A percentile compares a stretch with the other conserved stretches of the same genome.
These are phyloP conservation scores for Ditylenchus dipsaci DNA, from an alignment of 1,140 invertebrate genomes.

Conservation along the genomic window DNA sequence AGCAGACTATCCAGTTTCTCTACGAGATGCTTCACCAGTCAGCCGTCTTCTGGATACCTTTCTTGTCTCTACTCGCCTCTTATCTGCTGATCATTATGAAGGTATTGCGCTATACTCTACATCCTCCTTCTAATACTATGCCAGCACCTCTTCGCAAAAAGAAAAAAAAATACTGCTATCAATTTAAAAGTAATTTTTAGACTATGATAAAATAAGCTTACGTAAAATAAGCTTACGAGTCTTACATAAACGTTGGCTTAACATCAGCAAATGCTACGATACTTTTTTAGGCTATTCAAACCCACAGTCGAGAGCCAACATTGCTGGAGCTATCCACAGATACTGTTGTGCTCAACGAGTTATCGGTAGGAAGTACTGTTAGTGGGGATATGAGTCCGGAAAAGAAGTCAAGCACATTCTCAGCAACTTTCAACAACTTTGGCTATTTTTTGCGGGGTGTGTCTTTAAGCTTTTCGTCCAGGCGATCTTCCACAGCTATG, in stretches of 20 bases:
- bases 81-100: conserved; percentile 44
- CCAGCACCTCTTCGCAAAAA: too few species aligned
- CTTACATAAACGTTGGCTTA: too few species aligned
- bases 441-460: too few species aligned
- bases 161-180: too few species aligned
- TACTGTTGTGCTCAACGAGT: neutral
- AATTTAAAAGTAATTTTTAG: too few species aligned
- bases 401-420: neutral
- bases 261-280: too few species aligned
- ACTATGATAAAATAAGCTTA: too few species aligned
- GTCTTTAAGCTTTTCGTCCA: too few species aligned
- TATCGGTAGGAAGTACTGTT: neutral
- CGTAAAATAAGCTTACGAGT: too few species aligned
- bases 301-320: neutral
- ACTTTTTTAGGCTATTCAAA: neutral
- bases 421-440: neutral
- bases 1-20: conserved; percentile 23
- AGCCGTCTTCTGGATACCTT: conserved; percentile 49
- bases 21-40: conserved; percentile 42
- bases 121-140: neutral
- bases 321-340: neutral
- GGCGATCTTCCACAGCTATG: too few species aligned
- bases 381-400: neutral
- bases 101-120: conserved; percentile 38
- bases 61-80: conserved; percentile 37